Percentiles rank a stretch among this genome's conserved stretches.
Conservation (phyloP, 2,113 vertebrate genomes). For the Ardeotis arabs region DNA sequence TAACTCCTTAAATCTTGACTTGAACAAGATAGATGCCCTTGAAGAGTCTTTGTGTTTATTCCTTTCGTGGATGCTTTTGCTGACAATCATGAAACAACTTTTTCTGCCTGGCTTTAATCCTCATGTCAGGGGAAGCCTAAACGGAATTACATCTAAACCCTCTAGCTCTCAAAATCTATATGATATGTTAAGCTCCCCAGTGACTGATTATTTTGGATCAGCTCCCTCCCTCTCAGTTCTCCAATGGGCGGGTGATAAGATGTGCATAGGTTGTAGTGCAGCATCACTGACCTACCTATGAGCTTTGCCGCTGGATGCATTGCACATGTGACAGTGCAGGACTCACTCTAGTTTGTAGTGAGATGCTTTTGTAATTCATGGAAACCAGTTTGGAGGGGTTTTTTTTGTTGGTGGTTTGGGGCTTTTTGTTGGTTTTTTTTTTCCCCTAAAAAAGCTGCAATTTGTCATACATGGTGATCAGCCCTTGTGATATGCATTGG, state of each 20-base stretch:
- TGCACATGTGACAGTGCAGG: background rate
- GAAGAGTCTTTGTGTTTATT: background rate
- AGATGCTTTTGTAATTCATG: background rate
- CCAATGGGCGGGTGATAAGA: background rate
- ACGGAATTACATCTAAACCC: background rate
- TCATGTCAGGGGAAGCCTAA: background rate
- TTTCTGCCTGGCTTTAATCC: background rate
- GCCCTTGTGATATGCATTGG: rapidly evolving
- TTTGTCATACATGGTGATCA: background rate
- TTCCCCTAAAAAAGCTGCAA: too few relatives aligned
- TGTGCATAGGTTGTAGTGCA: too few relatives aligned
- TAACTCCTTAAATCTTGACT: background rate
- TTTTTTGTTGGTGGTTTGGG: too few relatives aligned
- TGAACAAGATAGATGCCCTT: background rate
- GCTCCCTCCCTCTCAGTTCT: background rate
- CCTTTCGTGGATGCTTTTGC: background rate
- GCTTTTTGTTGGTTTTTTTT: background rate
- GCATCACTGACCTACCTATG: background rate
- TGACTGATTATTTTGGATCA: background rate
- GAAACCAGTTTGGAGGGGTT: background rate
- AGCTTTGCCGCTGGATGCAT: background rate
- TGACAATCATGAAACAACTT: background rate
- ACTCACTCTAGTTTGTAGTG: background rate
- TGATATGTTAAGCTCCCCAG: background rate
- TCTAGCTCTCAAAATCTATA: background rate